A percentile compares a stretch with the other conserved stretches of the same genome.
Conservation (phyloP, 2,888 invertebrate genomes). For the Dromius quadrimaculatus region DNA sequence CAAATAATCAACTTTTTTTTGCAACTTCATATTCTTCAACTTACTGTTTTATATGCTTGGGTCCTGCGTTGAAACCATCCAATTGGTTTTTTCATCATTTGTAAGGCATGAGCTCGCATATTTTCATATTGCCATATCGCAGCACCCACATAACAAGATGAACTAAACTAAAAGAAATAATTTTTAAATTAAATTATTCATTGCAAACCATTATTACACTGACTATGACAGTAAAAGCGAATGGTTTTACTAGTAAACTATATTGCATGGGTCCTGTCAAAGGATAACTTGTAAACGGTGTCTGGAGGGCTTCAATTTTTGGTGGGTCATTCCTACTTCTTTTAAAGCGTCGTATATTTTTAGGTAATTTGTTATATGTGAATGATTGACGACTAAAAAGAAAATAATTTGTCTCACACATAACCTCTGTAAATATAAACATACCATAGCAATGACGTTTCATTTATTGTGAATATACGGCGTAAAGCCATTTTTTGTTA, state of each 20-base stretch:
- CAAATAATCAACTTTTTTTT: neutral
- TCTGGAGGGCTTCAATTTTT: constrained; percentile 60
- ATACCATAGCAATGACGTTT: constrained; percentile 58
- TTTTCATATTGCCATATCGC: constrained; percentile 92
- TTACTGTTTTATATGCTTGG: constrained; percentile 32
- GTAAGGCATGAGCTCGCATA: constrained; percentile 70
- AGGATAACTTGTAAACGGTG: constrained; percentile 66
- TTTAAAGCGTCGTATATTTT: constrained; percentile 56
- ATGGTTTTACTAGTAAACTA: constrained; percentile 71
- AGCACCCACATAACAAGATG: constrained; percentile 79
- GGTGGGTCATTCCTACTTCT: constrained; percentile 56
- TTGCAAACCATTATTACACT: too few species aligned
- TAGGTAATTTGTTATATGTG: constrained; percentile 51
- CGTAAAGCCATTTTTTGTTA: constrained; percentile 60
- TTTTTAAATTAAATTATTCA: constrained; percentile 14
- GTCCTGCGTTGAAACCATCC: constrained; percentile 67
- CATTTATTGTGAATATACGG: constrained; percentile 59
- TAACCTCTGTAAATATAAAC: constrained; percentile 49
- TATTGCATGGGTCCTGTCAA: constrained; percentile 67
- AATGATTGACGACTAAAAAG: constrained; percentile 50
- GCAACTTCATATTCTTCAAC: neutral
- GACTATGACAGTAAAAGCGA: constrained; percentile 76
- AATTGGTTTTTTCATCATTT: constrained; percentile 69
- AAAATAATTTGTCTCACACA: constrained; percentile 24
- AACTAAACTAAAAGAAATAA: constrained; percentile 64